Evolutionary conservation across 2,888 invertebrate genomes (phyloP), one percentile per base, ranked within the genome.

Genomic region (Lasioglossum morio): DNA sequence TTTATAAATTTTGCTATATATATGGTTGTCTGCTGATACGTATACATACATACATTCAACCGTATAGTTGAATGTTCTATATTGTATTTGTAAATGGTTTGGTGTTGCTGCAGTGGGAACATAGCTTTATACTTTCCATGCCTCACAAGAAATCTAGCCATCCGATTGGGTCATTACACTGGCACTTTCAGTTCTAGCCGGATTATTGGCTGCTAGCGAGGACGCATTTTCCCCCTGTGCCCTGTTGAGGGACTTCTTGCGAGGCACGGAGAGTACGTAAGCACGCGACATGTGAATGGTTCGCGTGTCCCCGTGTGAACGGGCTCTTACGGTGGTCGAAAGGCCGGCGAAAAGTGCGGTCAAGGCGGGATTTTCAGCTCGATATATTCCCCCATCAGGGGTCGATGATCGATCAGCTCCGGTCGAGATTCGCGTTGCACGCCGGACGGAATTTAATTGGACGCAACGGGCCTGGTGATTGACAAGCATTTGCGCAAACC

Each of bases 401-500:
- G 79, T 82, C 79, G 86, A 82, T 77, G 86, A 81, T 81, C 86
- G 86, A 40, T 43, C 66, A 34, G 23, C 34, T 53, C 30, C 23
- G 69, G 34, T 19, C 23, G 60, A 43, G 37, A 48, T 40, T 43
- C 77, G 77, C 77, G 73, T 14, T 66, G 48, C 34, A 46, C 46
- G 30, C 40, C 34, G 78, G 69, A 77, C 69, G 27, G 74, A 75
- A 40, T 79, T 76, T 74, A 87, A 85, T 87, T 79, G 66, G 73
- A 77, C 46, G 73, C 73, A 57, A 77, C 69, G 75, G 19, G 63
- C 72, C 46, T 53, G 34, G 53, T 78, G 77, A 81, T 81, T 75
- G 77, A 79, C 86, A 57, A 53, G 19, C 37, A 69, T 81, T 86
- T 86, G 63, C 86, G 81, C 57, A 85, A 86, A n/a, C 37, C 37